phyloP scores from a whole-genome alignment of 2,113 vertebrate genomes.

The Rafetus swinhoei region DNA sequence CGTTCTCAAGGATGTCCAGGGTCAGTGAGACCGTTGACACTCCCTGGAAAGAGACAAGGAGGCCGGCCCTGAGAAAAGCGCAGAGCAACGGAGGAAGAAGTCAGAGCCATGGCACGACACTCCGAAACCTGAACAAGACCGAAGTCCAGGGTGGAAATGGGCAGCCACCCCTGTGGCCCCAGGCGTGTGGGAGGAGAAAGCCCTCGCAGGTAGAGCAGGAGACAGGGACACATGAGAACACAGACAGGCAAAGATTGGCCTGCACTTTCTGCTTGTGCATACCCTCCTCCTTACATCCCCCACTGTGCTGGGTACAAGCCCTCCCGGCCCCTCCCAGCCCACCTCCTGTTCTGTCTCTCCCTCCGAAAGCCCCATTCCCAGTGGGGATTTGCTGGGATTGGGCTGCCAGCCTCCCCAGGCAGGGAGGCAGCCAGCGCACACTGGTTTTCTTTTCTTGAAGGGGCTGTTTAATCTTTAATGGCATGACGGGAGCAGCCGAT shows the following conservation, averaged over 20 bases:
- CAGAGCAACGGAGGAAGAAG: background rate
- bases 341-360: background rate
- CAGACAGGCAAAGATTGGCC: background rate
- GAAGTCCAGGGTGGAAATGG: background rate
- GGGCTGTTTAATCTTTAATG: background rate
- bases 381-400: background rate
- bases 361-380: background rate
- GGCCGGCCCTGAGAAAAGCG: rapidly evolving
- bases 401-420: background rate
- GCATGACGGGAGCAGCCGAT: background rate
- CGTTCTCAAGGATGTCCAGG: background rate
- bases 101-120: background rate
- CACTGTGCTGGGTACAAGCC: background rate
- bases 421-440: background rate
- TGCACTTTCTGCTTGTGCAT: background rate
- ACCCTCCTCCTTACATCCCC: background rate
- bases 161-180: background rate
- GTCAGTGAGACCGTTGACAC: background rate
- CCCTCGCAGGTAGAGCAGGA: background rate
- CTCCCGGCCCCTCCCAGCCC: background rate
- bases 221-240: background rate
- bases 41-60: background rate
- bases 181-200: background rate
- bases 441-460: background rate
- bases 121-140: background rate